phyloP scores from a whole-genome alignment of 2,113 vertebrate genomes.

The Helogale parvula region DNA sequence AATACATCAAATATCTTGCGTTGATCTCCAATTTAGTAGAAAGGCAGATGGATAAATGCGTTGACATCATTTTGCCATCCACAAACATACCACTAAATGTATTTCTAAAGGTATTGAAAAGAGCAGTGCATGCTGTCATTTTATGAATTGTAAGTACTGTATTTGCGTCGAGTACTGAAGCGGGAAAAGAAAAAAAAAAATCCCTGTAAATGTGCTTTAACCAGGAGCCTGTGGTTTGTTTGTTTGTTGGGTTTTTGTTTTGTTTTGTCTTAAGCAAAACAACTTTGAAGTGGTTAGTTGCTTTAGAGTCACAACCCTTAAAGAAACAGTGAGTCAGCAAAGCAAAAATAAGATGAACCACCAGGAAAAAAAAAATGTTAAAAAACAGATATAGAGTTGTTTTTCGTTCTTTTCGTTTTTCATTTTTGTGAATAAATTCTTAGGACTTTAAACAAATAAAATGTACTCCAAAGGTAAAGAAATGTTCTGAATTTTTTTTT shows the following conservation, averaged over 20 bases:
- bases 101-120: slow-evolving; percentile 48
- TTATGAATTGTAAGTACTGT: slow-evolving; percentile 33
- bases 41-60: slow-evolving; percentile 59
- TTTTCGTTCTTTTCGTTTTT: neutral
- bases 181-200: slow-evolving; percentile 28
- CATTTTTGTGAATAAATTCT: slow-evolving; percentile 55
- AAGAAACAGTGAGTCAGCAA: slow-evolving; percentile 73
- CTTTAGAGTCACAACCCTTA: slow-evolving; percentile 75
- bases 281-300: slow-evolving; percentile 68
- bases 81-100: neutral
- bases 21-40: slow-evolving; percentile 44
- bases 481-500: slow-evolving; percentile 34
- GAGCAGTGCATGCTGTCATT: neutral
- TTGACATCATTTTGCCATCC: slow-evolving; percentile 52
- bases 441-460: slow-evolving; percentile 56
- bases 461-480: slow-evolving; percentile 61
- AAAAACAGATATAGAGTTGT: neutral
- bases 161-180: slow-evolving; percentile 13
- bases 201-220: slow-evolving; percentile 32
- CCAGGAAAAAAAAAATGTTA: slow-evolving; percentile 56
- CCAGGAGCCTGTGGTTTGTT: slow-evolving; percentile 53
- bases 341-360: slow-evolving; percentile 69
- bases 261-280: neutral
- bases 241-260: neutral
- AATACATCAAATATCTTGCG: slow-evolving; percentile 12